phyloP scores from a whole-genome alignment of 2,113 vertebrate genomes.

The Syngnathus typhle region DNA sequence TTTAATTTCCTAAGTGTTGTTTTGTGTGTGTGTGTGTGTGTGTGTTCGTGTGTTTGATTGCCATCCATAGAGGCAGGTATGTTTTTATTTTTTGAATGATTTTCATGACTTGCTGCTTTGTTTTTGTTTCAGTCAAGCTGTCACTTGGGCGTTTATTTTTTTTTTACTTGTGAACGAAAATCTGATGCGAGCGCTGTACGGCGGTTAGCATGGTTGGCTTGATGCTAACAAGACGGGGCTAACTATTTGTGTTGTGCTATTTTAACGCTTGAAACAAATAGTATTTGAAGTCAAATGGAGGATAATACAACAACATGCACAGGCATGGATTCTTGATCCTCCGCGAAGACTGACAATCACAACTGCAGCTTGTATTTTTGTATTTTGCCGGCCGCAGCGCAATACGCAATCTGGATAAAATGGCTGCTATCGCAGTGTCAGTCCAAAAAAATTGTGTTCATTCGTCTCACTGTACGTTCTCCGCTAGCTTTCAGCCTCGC shows the following conservation, averaged over 20 bases:
- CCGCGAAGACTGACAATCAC: too few relatives aligned
- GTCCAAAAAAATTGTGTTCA: not conserved
- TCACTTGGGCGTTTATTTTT: too few relatives aligned
- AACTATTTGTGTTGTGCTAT: not conserved
- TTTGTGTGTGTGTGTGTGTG: not conserved
- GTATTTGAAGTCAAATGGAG: not conserved
- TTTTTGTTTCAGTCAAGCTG: not conserved
- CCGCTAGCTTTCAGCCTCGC: not conserved
- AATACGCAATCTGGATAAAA: too few relatives aligned
- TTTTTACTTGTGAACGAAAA: too few relatives aligned
- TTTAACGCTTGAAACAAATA: not conserved
- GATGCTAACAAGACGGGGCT: not conserved
- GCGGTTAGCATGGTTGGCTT: not conserved
- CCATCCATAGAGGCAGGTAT: not conserved
- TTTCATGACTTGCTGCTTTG: not conserved
- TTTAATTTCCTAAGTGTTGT: constrained; percentile 2
- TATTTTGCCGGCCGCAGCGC: too few relatives aligned
- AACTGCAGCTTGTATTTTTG: too few relatives aligned
- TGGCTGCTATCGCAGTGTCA: not conserved
- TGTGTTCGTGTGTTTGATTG: not conserved
- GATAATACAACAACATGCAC: not conserved
- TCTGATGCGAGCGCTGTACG: too few relatives aligned
- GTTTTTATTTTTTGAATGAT: not conserved
- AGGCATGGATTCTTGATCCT: not conserved
- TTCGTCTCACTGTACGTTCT: not conserved